Percentiles rank a stretch among this genome's conserved stretches.
Evolutionary conservation across 1,140 invertebrate genomes (phyloP).

Genomic region (Drosophila ironensis): DNA sequence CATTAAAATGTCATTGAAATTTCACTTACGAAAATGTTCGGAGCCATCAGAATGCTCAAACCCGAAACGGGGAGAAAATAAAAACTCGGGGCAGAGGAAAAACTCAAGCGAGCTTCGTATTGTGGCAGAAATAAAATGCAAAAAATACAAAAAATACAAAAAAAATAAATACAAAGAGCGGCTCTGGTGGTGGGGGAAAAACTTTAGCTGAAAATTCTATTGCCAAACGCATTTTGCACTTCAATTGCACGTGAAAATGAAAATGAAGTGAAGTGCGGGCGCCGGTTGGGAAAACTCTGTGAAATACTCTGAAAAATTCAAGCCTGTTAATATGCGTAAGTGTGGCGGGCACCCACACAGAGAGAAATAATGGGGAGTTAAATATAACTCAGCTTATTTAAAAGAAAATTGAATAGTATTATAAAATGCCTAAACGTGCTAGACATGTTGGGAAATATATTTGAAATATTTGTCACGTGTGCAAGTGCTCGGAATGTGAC

Average conservation of each 20-base stretch:
- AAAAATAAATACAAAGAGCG: too few relatives aligned
- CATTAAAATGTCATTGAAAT: constrained; percentile 79
- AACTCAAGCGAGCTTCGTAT: constrained; percentile 47
- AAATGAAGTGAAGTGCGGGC: constrained; percentile 29
- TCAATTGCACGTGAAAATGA: constrained; percentile 55
- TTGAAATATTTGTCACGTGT: not conserved
- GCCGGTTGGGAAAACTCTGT: not conserved
- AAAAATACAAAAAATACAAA: too few relatives aligned
- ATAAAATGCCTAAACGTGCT: not conserved
- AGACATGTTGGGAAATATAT: not conserved
- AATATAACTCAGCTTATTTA: not conserved
- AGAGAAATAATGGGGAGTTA: not conserved
- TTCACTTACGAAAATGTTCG: constrained; percentile 67
- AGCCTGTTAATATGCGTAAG: constrained; percentile 74
- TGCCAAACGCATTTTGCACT: constrained; percentile 57
- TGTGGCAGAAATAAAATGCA: too few relatives aligned
- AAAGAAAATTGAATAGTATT: too few relatives aligned
- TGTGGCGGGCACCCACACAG: constrained; percentile 12
- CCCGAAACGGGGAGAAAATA: constrained; percentile 23
- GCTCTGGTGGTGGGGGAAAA: constrained; percentile 10
- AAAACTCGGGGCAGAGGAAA: constrained; percentile 30
- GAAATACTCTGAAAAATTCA: constrained; percentile 41
- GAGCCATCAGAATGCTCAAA: constrained; percentile 13
- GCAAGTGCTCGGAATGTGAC: too few relatives aligned
- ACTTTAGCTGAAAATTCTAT: constrained; percentile 52